Evolutionary conservation across 1,140 invertebrate genomes (phyloP), one percentile per base, ranked within the genome.

Genomic region (Rhysida immarginata): DNA sequence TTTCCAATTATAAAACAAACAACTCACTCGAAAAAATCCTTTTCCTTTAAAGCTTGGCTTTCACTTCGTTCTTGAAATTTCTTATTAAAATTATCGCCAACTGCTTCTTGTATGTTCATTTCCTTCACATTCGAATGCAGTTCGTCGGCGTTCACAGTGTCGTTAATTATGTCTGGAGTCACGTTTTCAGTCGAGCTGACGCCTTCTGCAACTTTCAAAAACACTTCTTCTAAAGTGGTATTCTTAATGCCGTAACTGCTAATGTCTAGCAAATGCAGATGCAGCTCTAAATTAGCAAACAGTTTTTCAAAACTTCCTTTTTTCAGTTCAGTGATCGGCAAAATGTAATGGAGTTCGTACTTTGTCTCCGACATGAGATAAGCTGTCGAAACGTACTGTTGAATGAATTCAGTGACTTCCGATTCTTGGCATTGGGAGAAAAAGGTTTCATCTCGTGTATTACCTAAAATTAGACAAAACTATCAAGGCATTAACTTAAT

Each of bases 211-310:
- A 64, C 57, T 60, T 64, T 61, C 16, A 64, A 54, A 26, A 64
- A 64, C 5, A 64, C 61, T 64, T 75, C 74, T 59, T 75, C 74
- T 42, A 75, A 58, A 20, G 72, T 72, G 44, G 72, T 72, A 64
- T 73, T 71, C 55, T 71, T 72, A 29, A 75, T 66, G 23, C 73
- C 72, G 64, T 70, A 73, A 57, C 62, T 69, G 23, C 55, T 59
- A 13, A 74, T 67, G 11, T 69, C 66, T 14, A 64, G 48, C 1
- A 24, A 18, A 2, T 43, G 1, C 2, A 73, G 56, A 8, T 64
- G 59, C 18, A 59, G 46, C 51, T 72, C 69, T 46, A 71, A 61
- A 26, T 59, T 52, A 25, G 57, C 61, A 54, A 64, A 64, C 21
- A 64, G 48, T 26, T 61, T 61, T 29, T 62, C 62, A 55, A 62